Evolutionary conservation across 2,113 vertebrate species (phyloP), one percentile per base, ranked within the genome.

Genomic region (Pseudopipra pipra): DNA sequence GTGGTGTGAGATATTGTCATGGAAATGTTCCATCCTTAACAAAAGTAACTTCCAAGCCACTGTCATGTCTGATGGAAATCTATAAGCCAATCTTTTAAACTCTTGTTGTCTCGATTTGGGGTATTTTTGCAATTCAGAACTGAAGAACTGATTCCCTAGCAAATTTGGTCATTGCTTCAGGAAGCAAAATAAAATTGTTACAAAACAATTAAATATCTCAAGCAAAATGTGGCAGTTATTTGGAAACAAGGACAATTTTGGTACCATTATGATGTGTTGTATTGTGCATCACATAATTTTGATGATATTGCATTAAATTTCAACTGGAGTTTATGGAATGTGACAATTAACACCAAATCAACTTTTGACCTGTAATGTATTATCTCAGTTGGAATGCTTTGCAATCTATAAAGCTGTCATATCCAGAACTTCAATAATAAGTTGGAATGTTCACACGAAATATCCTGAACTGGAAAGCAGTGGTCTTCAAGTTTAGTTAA

Each of bases 21-120:
- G 4, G 2, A 58, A 33, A 30, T 68, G 30, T 44, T 89, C 55
- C 35, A 62, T 41, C 41, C 54, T 35, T 19, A 77, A 63, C 23
- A 35, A 61, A 80, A 76, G 30, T 24, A 54, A 10, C 19, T 85
- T 85, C 16, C 21, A 52, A 66, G 8, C 23, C 3, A 5, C 44
- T 62, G 16, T 28, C 31, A n/a, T 15, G 6, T 49, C 54, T 73
- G 27, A 41, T 49, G 37, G 55, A 58, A 87, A 66, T 16, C 9
- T 51, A 28, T 20, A 51, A 56, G 12, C 30, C 70, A 86, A 56
- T 30, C 30, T 75, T 55, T 39, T 51, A 56, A 84, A 47, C 13
- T n/a, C 12, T 12, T 79, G 6, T 18, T 16, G 8, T 41, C 70
- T 70, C 18, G 0, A 0, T 70, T 49, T 8, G 17, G 12, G 11